phyloP scores from a whole-genome alignment of 2,888 invertebrate species.

The Lepidonotus clava region DNA sequence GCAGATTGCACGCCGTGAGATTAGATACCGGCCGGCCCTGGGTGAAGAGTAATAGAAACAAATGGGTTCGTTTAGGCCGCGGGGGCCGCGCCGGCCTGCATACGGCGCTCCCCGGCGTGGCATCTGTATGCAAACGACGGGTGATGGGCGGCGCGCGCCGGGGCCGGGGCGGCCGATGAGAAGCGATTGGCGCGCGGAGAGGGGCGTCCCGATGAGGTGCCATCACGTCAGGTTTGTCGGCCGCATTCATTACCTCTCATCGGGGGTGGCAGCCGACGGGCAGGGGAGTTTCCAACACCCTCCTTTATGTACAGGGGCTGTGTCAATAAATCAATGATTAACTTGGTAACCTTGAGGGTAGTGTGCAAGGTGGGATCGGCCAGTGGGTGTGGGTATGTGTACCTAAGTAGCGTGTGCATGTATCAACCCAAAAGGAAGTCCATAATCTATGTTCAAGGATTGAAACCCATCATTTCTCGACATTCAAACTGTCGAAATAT shows the following conservation, averaged over 20 bases:
- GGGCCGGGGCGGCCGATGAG: neutral
- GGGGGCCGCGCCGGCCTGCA: neutral
- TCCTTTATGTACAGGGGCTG: neutral
- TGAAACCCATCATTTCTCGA: no score
- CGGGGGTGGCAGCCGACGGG: neutral
- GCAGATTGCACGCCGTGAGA: neutral
- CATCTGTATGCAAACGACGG: slow-evolving; percentile 44
- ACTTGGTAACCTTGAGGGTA: neutral
- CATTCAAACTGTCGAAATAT: no score
- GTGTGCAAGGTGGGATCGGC: neutral
- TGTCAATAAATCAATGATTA: slow-evolving; percentile 49
- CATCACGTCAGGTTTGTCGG: slow-evolving; percentile 43
- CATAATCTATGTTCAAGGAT: no score
- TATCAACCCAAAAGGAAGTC: no score
- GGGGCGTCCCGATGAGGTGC: slow-evolving; percentile 6
- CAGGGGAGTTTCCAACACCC: neutral
- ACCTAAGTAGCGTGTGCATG: no score
- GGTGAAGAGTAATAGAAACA: slow-evolving; percentile 22
- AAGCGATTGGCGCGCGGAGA: slow-evolving; percentile 35
- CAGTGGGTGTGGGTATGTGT: neutral
- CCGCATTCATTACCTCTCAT: slow-evolving; percentile 28
- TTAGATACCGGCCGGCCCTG: neutral
- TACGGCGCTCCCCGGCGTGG: slow-evolving; percentile 17
- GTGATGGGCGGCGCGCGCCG: neutral
- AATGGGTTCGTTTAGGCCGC: slow-evolving; percentile 20